Evolutionary conservation across 2,888 invertebrate species (phyloP), one percentile per base, ranked within the genome.

Genomic region (Abrostola triplasia): DNA sequence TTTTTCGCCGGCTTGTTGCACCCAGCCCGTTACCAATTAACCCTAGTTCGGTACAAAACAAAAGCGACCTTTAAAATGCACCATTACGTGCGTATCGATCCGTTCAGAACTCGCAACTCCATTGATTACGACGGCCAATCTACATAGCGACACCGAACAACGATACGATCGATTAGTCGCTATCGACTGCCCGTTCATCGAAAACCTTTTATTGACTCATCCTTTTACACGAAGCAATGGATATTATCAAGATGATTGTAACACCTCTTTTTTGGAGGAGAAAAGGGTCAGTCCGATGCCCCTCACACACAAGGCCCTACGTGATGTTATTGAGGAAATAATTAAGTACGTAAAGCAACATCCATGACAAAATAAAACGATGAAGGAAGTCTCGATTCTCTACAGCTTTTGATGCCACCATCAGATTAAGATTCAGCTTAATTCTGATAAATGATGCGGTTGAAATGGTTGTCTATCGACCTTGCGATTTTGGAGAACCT

Each of bases 261-360:
- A n/a, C 40, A 52, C 41, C 47, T 59, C 49, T 55, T 55, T 66
- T 58, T 59, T 24, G 61, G 59, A 60, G 13, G 36, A 68, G 59
- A 70, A 63, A 74, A 77, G 80, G 86, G 86, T 86, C 86, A 86
- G 67, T 77, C 66, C 59, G 68, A 64, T 84, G 84, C 77, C 80
- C 84, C 82, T 78, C 86, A 87, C 84, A 86, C 73, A 82, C 82
- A 83, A 76, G 74, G 42, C 67, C 59, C 79, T 85, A 89, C 90
- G 92, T 92, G 91, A 88, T 84, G 86, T 83, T 83, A 90, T 90
- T 88, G 87, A 84, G 66, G 80, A 89, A 85, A 89, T 90, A 90
- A 91, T 91, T 88, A 90, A 84, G 80, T 76, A 82, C 78, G 71
- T 64, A 74, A 70, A 76, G 79, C 51, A 69, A 76, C 65, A 76